Evolutionary conservation across 2,113 vertebrate genomes (phyloP), one percentile per base, ranked within the genome.

Genomic region (Piaya cayana): DNA sequence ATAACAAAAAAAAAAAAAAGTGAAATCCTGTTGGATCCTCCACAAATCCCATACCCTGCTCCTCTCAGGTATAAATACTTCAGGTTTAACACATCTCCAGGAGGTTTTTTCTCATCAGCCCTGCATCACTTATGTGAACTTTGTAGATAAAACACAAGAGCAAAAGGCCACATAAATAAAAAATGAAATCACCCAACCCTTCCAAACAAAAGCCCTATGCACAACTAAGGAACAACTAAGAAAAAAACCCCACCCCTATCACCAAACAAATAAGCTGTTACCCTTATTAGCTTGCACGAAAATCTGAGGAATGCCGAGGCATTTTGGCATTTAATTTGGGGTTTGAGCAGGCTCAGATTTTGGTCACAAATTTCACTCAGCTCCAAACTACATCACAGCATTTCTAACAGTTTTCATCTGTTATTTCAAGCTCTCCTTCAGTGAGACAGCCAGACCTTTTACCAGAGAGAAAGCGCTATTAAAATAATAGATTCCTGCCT

Each of bases 401-500:
- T 94, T 93, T 83, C 72, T 93, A 68, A 75, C 69, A 78, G 58
- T 72, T 94, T 91, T 86, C 85, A 83, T 75, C 86, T 62, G 60
- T 90, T 88, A 88, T 82, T 94, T 91, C 86, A 90, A 94, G 80
- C 82, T 74, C 81, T 72, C 32, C 74, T 90, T 83, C 69, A 56
- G 11, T 60, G 93, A 94, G 64, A 88, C 47, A 92, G 76, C 53
- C 86, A 92, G 88, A 86, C 92, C 88, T 93, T 92, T 90, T 88
- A 83, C 56, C 67, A 78, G 86, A 78, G 32, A 91, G 70, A 88
- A 88, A 72, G 65, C 1, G 18, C 76, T 86, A 82, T 90, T 97
- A 95, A 92, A 95, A 88, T 82, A 92, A 94, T 90, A 86, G 47
- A 71, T 93, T 84, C 49, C 49, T 90, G 43, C 50, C 60, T 94